Conservation (phyloP, 2,797 vertebrate species). For the Enteromius thamalakanensis region DNA sequence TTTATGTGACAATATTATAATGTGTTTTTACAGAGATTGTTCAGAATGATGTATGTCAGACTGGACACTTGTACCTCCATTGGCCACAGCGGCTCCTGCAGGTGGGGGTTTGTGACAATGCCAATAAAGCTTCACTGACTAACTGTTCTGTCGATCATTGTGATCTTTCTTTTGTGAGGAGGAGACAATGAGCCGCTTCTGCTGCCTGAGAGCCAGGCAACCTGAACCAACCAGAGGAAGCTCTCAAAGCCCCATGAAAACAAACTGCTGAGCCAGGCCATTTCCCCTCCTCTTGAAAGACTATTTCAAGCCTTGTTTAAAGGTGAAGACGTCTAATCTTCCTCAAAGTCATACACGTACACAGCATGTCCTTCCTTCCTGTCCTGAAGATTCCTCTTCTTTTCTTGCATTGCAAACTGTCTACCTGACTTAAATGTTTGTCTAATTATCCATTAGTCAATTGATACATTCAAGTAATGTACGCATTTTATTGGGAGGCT, state of each 20-base stretch:
- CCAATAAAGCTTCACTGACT: slow-evolving; percentile 56
- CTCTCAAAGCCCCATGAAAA: slow-evolving; percentile 78
- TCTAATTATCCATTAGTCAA: slow-evolving; percentile 17
- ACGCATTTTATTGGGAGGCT: not conserved
- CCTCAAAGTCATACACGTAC: slow-evolving; percentile 76
- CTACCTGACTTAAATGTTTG: slow-evolving; percentile 50
- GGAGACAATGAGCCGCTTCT: slow-evolving; percentile 75
- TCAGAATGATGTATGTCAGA: not conserved
- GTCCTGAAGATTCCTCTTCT: slow-evolving; percentile 26
- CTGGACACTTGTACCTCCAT: slow-evolving; percentile 1
- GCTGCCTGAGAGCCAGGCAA: slow-evolving; percentile 70
- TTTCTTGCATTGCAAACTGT: not conserved
- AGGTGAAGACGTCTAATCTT: slow-evolving; percentile 78
- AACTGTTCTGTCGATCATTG: slow-evolving; percentile 68
- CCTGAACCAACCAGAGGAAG: slow-evolving; percentile 84
- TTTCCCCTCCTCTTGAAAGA: slow-evolving; percentile 76
- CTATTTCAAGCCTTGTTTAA: slow-evolving; percentile 78
- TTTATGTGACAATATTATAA: not conserved
- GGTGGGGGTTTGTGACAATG: slow-evolving; percentile 15
- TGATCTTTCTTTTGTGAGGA: slow-evolving; percentile 66
- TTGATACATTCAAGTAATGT: not conserved
- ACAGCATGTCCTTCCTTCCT: slow-evolving; percentile 52
- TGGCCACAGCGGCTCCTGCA: not conserved
- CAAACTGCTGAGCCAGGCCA: slow-evolving; percentile 81
- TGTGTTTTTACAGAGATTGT: not conserved